Conservation (phyloP, 35 echinoderm and acorn worm species). For the Diadema setosum region DNA sequence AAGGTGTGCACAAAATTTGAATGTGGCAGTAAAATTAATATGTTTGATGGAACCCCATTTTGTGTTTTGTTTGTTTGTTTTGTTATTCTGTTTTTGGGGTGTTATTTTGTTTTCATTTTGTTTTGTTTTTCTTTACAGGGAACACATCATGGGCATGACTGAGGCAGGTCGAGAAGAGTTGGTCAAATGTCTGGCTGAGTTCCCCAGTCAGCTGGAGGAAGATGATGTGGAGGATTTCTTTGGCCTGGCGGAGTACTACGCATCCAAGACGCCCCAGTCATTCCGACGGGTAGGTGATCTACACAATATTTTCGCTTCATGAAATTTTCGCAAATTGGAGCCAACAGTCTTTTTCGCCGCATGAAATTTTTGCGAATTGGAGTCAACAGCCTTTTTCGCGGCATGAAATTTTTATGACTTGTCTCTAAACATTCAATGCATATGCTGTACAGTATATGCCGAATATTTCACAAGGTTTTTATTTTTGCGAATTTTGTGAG, state of each 20-base stretch:
- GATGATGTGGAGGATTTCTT: slow-evolving; percentile 96
- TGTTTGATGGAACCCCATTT: too few relatives aligned
- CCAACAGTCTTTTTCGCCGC: too few relatives aligned
- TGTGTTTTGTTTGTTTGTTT: background rate
- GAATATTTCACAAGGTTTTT: too few relatives aligned
- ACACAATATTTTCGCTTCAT: too few relatives aligned
- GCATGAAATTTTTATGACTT: too few relatives aligned
- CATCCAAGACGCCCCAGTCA: slow-evolving; percentile 94
- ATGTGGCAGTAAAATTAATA: too few relatives aligned
- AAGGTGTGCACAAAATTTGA: background rate
- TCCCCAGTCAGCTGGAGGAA: slow-evolving; percentile 85
- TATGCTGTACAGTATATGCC: too few relatives aligned
- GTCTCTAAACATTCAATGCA: too few relatives aligned
- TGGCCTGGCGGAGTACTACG: slow-evolving; percentile 84
- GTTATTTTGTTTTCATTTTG: background rate
- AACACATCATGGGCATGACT: slow-evolving; percentile 65
- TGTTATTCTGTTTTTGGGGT: background rate
- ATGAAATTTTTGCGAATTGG: too few relatives aligned
- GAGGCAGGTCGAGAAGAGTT: slow-evolving; percentile 41
- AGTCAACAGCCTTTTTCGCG: too few relatives aligned
- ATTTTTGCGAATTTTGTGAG: too few relatives aligned
- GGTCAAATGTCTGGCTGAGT: slow-evolving; percentile 61
- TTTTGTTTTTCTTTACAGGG: slow-evolving; percentile 40
- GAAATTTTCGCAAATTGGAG: too few relatives aligned
- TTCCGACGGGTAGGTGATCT: slow-evolving; percentile 68